Percentiles rank a stretch among this genome's conserved stretches.
Evolutionary conservation across 2,888 invertebrate species (phyloP).

Genomic region (Cerastoderma edule): DNA sequence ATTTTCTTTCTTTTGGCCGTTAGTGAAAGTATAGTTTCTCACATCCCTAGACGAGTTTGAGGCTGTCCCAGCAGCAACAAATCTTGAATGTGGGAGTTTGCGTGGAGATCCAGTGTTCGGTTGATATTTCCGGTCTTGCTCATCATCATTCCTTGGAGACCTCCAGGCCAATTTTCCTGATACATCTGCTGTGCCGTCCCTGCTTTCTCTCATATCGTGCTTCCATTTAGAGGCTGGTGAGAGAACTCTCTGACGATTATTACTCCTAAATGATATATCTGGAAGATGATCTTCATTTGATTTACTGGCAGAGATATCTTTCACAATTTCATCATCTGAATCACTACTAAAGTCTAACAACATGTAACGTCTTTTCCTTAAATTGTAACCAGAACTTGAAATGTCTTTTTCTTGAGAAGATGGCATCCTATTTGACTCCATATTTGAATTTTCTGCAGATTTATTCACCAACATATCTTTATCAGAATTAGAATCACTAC

Average conservation of each 20-base stretch:
- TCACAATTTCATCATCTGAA: slow-evolving; percentile 6
- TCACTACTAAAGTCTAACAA: slow-evolving; percentile 21
- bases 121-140: no score
- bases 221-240: neutral
- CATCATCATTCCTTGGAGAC: no score
- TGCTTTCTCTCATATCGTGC: neutral
- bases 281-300: slow-evolving; percentile 29
- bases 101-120: neutral
- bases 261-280: slow-evolving; percentile 17
- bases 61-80: neutral
- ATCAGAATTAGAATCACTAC: slow-evolving; percentile 3
- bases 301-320: no score
- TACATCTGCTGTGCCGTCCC: neutral
- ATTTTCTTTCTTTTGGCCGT: neutral
- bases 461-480: neutral
- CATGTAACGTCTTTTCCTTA: neutral
- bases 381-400: neutral
- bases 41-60: neutral
- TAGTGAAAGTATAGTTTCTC: neutral
- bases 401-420: neutral
- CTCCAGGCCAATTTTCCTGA: neutral
- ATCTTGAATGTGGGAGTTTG: neutral
- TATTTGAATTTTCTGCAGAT: neutral
- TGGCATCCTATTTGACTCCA: neutral
- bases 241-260: neutral